Conservation (phyloP, 2,797 vertebrate genomes). For the Crax fasciolata region DNA sequence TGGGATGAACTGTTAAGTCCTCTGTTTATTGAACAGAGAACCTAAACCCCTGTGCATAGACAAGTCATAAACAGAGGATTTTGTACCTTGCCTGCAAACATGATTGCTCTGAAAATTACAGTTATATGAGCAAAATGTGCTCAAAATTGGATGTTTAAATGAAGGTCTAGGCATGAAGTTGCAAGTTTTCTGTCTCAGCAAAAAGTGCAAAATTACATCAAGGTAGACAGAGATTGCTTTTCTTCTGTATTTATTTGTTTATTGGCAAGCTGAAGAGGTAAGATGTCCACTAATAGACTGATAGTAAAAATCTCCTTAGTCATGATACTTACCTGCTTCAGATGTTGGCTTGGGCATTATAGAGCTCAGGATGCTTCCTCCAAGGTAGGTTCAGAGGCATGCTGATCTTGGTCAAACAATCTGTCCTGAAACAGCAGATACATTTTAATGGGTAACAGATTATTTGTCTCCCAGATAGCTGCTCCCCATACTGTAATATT, state of each 20-base stretch:
- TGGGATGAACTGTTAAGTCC: background rate
- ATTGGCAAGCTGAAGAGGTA: background rate
- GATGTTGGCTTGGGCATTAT: background rate
- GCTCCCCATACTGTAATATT: background rate
- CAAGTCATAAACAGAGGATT: background rate
- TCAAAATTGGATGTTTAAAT: background rate
- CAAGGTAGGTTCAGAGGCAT: background rate
- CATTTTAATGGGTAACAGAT: constrained; percentile 6
- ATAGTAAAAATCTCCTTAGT: background rate
- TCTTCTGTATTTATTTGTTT: background rate
- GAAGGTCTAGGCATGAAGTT: background rate
- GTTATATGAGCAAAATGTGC: background rate
- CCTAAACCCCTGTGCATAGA: background rate
- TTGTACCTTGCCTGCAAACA: background rate
- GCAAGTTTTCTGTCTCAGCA: background rate
- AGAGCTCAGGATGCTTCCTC: background rate
- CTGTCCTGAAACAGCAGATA: constrained; percentile 19
- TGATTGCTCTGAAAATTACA: background rate
- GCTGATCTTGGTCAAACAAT: background rate
- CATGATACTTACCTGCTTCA: background rate
- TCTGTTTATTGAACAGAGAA: background rate
- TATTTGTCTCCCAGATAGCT: background rate
- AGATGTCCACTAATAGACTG: background rate
- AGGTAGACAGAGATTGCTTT: background rate
- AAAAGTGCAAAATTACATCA: background rate